Base-by-base conservation (phyloP, 2,113 vertebrate genomes). In the Sylvicapra grimmia region DNA sequence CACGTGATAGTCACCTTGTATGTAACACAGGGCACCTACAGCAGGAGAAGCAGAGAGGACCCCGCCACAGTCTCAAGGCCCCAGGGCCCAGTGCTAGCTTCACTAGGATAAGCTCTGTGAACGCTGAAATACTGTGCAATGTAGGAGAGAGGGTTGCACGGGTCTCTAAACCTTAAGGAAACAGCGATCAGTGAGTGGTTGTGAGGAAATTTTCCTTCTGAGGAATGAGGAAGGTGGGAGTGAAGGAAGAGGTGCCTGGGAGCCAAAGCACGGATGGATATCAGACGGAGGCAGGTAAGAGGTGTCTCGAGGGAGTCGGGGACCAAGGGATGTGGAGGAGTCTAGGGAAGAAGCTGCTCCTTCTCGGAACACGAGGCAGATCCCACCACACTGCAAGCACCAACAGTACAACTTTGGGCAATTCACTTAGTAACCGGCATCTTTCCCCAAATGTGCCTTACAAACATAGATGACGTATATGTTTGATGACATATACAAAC, bases 341-440 rank as follows among this genome's bases (percentile, higher is more conserved):
- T 75, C 83, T 8, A 4, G 79, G 47, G n/a, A 80, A 27, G 59
- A 31, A 56, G 40, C 40, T 49, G n/a, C 49, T 56, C 40, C 23
- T 61, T 56, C 27, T 33, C 56, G 19, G 47, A 83, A 31, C 18
- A 7, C 15, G 8, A 0, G 1, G 75, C n/a, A 40, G 72, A 82
- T 58, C 59, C 56, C 1, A 2, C 33, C n/a, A 18, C 16, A 47
- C 15, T 23, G n/a, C 13, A 8, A 0, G 6, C 1, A 27, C 16
- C 59, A 61, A 89, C 15, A 27, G 19, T 16, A 14, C 14, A 29
- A 54, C 84, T 61, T 75, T 12, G 3, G 36, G 53, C 49, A 36
- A 47, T 5, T 85, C 88, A 79, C 77, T 4, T 36, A 44, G 27
- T 31, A 36, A 23, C 13, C 10, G 12, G 68, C 44, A 25, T 36